Evolutionary conservation across 2,797 vertebrate species (phyloP).

Genomic region (Tenualosa thibaudeaui): DNA sequence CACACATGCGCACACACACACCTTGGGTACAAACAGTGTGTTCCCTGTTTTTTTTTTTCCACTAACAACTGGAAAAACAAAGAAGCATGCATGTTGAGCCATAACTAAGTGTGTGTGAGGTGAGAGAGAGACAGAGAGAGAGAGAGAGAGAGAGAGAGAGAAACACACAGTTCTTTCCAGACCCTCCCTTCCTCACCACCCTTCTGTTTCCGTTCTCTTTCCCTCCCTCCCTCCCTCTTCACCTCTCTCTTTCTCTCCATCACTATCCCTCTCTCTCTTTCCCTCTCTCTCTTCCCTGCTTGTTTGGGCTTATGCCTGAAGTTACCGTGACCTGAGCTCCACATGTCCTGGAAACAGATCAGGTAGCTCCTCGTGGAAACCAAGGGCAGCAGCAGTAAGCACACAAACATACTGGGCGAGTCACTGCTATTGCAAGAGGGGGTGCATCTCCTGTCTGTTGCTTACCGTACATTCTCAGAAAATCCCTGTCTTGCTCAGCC

Average conservation of each 20-base stretch:
- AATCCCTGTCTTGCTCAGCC: background rate
- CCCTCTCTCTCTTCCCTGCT: background rate
- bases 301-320: background rate
- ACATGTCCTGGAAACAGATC: slow-evolving; percentile 8
- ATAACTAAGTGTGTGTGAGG: slow-evolving; percentile 28
- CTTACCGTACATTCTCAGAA: background rate
- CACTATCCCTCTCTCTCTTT: background rate
- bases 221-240: background rate
- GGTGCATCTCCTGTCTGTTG: background rate
- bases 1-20: slow-evolving; percentile 6
- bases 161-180: slow-evolving; percentile 37
- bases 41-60: slow-evolving; percentile 32
- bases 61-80: slow-evolving; percentile 41
- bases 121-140: slow-evolving; percentile 4
- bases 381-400: background rate
- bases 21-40: slow-evolving; percentile 34
- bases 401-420: background rate
- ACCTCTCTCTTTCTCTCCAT: background rate
- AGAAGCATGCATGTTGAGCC: slow-evolving; percentile 38
- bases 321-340: background rate
- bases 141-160: slow-evolving; percentile 15
- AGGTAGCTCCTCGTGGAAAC: background rate
- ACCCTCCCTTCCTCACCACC: slow-evolving; percentile 17
- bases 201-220: background rate
- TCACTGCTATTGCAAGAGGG: background rate